phyloP scores from a whole-genome alignment of 2,888 invertebrate species.

The Tenthredo livida region DNA sequence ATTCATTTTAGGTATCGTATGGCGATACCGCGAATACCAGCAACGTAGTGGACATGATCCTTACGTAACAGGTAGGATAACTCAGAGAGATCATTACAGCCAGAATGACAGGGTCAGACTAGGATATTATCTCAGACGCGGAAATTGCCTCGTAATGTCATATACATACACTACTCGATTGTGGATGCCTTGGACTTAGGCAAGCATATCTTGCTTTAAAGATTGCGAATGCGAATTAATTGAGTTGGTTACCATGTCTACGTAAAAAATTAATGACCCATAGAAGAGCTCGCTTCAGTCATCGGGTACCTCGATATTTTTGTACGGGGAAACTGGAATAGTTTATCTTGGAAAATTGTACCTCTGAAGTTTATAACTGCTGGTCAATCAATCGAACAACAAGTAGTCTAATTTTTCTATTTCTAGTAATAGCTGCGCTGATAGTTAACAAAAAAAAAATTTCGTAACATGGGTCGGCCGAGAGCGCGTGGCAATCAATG shows the following conservation, averaged over 20 bases:
- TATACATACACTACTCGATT: background rate
- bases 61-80: constrained; percentile 28
- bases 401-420: background rate
- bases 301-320: background rate
- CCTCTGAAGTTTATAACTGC: background rate
- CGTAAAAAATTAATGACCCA: background rate
- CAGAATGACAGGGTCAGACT: constrained; percentile 40
- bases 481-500: background rate
- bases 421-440: background rate
- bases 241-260: background rate
- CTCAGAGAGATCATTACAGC: constrained; percentile 28
- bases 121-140: constrained; percentile 32
- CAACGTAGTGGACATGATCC: background rate
- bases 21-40: background rate
- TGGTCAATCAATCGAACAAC: background rate
- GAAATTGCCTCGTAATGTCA: constrained; percentile 35
- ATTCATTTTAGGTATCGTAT: background rate
- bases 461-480: background rate
- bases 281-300: background rate
- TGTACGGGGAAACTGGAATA: background rate
- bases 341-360: background rate
- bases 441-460: background rate
- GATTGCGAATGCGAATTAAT: background rate
- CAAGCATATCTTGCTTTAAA: background rate
- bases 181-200: constrained; percentile 19